Conservation (phyloP, 2,113 vertebrate genomes). For the Aphyosemion australe region DNA sequence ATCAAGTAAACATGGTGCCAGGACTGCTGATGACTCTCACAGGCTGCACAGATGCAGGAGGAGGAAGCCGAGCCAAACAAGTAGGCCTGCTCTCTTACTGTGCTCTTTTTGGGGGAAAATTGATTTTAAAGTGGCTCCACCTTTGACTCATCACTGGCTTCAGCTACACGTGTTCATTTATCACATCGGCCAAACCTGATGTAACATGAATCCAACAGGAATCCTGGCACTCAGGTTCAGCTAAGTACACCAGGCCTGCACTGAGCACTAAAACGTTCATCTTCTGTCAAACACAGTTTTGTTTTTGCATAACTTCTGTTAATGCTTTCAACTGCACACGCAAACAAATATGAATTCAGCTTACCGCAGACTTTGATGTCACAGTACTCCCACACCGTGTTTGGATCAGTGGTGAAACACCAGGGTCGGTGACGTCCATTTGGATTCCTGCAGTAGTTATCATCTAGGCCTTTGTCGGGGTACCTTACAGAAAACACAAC, state of each 20-base stretch:
- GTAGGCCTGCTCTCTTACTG: background rate
- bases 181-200: constrained; percentile 6
- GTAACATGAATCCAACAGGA: constrained; percentile 75
- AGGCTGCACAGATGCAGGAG: constrained; percentile 35
- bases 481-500: constrained; percentile 79
- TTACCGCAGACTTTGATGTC: constrained; percentile 95
- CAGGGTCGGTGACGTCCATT: constrained; percentile 92
- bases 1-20: constrained; percentile 62
- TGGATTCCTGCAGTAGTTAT: constrained; percentile 99
- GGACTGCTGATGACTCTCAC: constrained; percentile 57
- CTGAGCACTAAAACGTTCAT: constrained; percentile 18
- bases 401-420: constrained; percentile 96
- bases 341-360: constrained; percentile 66
- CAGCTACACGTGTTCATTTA: constrained; percentile 11
- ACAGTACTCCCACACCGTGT: constrained; percentile 95
- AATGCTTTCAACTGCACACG: constrained; percentile 13
- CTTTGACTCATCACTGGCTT: constrained; percentile 9
- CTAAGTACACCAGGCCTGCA: background rate
- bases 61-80: constrained; percentile 41
- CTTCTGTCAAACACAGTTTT: constrained; percentile 6
- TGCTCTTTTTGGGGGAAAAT: no score
- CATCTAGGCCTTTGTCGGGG: constrained; percentile 94
- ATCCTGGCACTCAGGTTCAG: constrained; percentile 66
- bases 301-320: background rate
- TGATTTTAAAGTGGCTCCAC: constrained; percentile 24